phyloP scores from a whole-genome alignment of 2,113 vertebrate genomes.

The Microtus ochrogaster region DNA sequence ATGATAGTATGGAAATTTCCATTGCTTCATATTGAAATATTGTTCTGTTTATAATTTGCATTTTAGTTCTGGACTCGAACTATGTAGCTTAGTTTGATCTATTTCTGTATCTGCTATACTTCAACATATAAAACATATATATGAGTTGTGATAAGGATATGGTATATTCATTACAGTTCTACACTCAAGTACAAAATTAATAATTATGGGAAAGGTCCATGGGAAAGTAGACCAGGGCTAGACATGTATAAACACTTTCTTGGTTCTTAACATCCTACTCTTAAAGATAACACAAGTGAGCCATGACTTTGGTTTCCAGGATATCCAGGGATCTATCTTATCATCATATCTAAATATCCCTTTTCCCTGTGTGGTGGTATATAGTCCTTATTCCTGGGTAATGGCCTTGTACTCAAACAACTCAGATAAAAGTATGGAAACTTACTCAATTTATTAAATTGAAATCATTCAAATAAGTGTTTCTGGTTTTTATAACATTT shows the following conservation, averaged over 20 bases:
- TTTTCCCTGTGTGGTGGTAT: background rate
- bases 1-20: background rate
- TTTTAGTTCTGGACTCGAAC: background rate
- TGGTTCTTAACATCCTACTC: background rate
- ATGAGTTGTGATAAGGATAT: background rate
- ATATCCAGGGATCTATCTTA: background rate
- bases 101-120: background rate
- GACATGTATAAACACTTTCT: background rate
- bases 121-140: background rate
- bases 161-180: background rate
- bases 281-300: background rate
- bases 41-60: background rate
- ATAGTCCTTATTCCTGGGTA: background rate
- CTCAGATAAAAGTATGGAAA: background rate
- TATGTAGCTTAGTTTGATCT: background rate
- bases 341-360: background rate
- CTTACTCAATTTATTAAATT: background rate
- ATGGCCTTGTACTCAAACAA: background rate
- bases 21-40: background rate
- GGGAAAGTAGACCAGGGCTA: background rate
- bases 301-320: background rate
- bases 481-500: background rate
- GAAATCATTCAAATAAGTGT: background rate
- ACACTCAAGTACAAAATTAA: background rate
- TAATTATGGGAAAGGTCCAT: background rate